A percentile compares a stretch with the other conserved stretches of the same genome.
Conservation (phyloP, 1,140 invertebrate species). For the Andrena cerasifolii region DNA sequence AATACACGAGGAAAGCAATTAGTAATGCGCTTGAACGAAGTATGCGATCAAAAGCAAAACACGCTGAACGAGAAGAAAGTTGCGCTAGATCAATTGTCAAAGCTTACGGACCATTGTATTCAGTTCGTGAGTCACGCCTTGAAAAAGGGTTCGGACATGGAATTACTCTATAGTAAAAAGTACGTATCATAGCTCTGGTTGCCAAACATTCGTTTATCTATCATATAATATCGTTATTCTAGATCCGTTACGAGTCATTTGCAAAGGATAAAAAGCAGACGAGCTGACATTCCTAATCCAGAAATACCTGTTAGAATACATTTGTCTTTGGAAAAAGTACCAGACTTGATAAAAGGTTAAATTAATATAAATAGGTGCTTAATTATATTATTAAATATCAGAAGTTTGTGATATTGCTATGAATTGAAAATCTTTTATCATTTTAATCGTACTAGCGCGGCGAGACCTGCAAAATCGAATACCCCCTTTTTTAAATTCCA, state of each 20-base stretch:
- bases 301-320: slow-evolving; percentile 92
- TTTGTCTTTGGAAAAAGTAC: slow-evolving; percentile 89
- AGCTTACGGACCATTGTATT: slow-evolving; percentile 93
- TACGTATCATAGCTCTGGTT: slow-evolving; percentile 77
- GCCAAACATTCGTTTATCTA: slow-evolving; percentile 21
- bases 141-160: slow-evolving; percentile 91
- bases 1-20: slow-evolving; percentile 91
- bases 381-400: slow-evolving; percentile 40
- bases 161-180: slow-evolving; percentile 92
- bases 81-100: slow-evolving; percentile 89
- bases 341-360: slow-evolving; percentile 89
- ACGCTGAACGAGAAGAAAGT: slow-evolving; percentile 92
- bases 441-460: neutral
- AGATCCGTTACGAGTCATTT: slow-evolving; percentile 86
- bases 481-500: slow-evolving; percentile 75
- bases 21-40: slow-evolving; percentile 89
- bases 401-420: slow-evolving; percentile 22
- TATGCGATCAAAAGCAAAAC: slow-evolving; percentile 92
- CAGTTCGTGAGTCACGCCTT: slow-evolving; percentile 91
- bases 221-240: slow-evolving; percentile 50
- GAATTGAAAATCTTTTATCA: neutral
- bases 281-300: slow-evolving; percentile 92
- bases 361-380: slow-evolving; percentile 51
- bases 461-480: slow-evolving; percentile 20
- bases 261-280: slow-evolving; percentile 89